phyloP scores from a whole-genome alignment of 2,888 invertebrate genomes.

The Rhingia campestris region DNA sequence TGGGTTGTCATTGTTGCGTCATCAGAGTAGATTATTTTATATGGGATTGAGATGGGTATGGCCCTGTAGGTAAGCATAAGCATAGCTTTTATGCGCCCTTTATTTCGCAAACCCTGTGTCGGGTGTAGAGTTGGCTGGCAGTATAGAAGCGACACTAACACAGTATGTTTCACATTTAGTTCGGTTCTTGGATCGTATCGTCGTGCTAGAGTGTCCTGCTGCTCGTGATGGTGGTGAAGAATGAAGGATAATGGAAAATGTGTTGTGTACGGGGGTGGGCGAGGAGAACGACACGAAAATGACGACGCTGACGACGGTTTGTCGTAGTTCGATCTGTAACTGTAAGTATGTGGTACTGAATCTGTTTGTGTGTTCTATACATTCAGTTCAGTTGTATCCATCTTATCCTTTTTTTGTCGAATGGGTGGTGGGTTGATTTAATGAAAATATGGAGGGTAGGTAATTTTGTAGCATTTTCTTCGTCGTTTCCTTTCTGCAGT shows the following conservation, averaged over 20 bases:
- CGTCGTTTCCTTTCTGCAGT: slow-evolving; percentile 26
- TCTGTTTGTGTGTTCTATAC: slow-evolving; percentile 53
- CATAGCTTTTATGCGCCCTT: slow-evolving; percentile 52
- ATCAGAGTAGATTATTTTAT: slow-evolving; percentile 74
- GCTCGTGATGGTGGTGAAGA: slow-evolving; percentile 22
- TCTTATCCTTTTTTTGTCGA: slow-evolving; percentile 48
- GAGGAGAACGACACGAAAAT: neutral
- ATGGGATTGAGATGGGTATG: slow-evolving; percentile 52
- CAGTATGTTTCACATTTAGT: slow-evolving; percentile 68
- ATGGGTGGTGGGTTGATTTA: slow-evolving; percentile 38
- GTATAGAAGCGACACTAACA: slow-evolving; percentile 32
- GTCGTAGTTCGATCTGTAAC: slow-evolving; percentile 73
- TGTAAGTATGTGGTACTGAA: slow-evolving; percentile 70
- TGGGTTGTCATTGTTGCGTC: slow-evolving; percentile 72
- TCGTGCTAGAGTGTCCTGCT: slow-evolving; percentile 49
- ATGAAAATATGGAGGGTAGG: slow-evolving; percentile 69
- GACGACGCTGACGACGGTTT: slow-evolving; percentile 22
- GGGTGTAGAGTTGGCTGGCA: slow-evolving; percentile 9
- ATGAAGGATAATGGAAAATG: slow-evolving; percentile 71
- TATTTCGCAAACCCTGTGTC: slow-evolving; percentile 33
- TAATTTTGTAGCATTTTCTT: slow-evolving; percentile 70
- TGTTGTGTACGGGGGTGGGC: slow-evolving; percentile 36
- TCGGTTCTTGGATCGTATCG: slow-evolving; percentile 50
- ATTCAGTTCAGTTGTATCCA: slow-evolving; percentile 20
- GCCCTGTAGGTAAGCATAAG: slow-evolving; percentile 45